Evolutionary conservation across 1,140 invertebrate genomes (phyloP), one percentile per base, ranked within the genome.

Genomic region (Spodoptera litura): DNA sequence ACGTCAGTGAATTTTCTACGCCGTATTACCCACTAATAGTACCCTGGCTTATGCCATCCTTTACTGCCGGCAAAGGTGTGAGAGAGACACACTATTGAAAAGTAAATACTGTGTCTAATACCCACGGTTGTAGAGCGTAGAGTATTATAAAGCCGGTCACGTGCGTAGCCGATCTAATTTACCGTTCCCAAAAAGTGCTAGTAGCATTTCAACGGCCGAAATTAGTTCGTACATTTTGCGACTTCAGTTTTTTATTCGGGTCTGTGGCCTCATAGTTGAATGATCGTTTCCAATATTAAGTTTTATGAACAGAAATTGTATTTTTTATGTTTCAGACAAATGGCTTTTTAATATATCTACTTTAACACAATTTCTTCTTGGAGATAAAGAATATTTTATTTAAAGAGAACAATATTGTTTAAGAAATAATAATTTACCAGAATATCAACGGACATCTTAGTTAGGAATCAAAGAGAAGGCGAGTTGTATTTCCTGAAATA

Each of bases 171-270:
- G 86, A 89, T 91, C 87, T 89, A 90, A 90, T 89, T 88, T 88
- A 88, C 87, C 85, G 85, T 86, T 80, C 86, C 87, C 85, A 87
- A 91, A 92, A 92, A 88, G 84, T 87, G 85, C 85, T 87, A 82
- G 83, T 83, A 82, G 85, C 86, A 88, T 89, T 89, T 87, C 87
- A 87, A 87, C 83, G 70, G 81, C 72, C 82, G 56, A 86, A 90
- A 89, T 87, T 89, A 90, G 84, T 88, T 89, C 71, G 81, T 84
- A 83, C 76, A 82, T 77, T 82, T 78, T 64, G 56, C 68, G 73
- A 76, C 44, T 80, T 58, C 55, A 78, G 70, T 58, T 61, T 53
- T 68, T 49, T 44, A 44, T 44, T 31, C 20, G 56, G 38, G 11
- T 2, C 56, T n/a, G 71, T 61, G 15, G 35, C 53, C 56, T 20